Base-by-base conservation (phyloP, 2,888 invertebrate genomes). In the Eudasyphora cyanicolor region DNA sequence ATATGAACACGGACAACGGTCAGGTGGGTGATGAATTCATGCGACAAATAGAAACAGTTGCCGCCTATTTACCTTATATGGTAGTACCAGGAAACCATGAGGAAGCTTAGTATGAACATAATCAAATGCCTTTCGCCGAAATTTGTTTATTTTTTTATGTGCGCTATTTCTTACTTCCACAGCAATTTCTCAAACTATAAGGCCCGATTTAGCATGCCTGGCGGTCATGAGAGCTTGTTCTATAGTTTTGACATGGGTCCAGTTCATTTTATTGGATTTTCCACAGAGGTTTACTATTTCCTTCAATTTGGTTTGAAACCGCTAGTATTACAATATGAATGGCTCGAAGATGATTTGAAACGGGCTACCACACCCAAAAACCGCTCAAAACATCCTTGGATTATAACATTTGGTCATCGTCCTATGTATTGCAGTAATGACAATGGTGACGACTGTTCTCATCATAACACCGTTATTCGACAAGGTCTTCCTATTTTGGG, bases 141-240 rank as follows among this genome's bases (percentile, higher is more conserved):
- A 38, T 24, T 4, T 64, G 24, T 17, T 24, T 21, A 35, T n/a
- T 21, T 24, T 45, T n/a, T 14, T 19, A n/a, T n/a, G n/a, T n/a
- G n/a, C n/a, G n/a, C n/a, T n/a, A n/a, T n/a, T 67, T 51, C 45
- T 38, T 0, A 3, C 51, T 38, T 27, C n/a, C 70, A 92, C 92
- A 97, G 97, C 90, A 99, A 99, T 93, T 99, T 99, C 93, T 97
- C 97, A 85, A 97, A 99, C 93, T 99, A 99, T 92, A 95, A 96
- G 87, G 95, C 95, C 76, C 94, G 99, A 21, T 99, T 99, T 93
- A 95, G 95, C 76, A 98, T 99, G 98, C 98, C 98, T 0, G 95
- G 96, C 21, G 92, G 92, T 17, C 92, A 93, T 4, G 94, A 96
- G 79, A 95, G 94, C 86, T 93, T 96, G 88, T 96, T 94, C 94